Conservation (phyloP, 1,140 invertebrate genomes). For the Trissolcus basalis region DNA sequence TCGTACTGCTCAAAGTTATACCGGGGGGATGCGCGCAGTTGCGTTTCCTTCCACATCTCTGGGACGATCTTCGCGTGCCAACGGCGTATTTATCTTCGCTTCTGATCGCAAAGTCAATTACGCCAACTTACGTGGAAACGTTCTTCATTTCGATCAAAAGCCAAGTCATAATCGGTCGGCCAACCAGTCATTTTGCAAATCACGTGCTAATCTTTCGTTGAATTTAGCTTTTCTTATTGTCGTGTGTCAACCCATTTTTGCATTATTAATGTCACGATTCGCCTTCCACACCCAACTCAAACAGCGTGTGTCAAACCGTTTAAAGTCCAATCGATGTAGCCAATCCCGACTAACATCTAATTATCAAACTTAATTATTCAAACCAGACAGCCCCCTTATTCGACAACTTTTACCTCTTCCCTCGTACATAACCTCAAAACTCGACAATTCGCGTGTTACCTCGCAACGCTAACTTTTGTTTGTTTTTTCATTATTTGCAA, state of each 20-base stretch:
- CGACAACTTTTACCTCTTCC: no score
- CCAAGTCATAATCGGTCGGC: conserved; percentile 37
- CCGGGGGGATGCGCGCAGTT: conserved; percentile 42
- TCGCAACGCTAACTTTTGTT: no score
- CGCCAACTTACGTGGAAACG: conserved; percentile 49
- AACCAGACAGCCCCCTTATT: no score
- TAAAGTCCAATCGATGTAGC: conserved; percentile 20
- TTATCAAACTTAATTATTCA: conserved; percentile 6
- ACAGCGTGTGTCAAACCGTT: conserved; percentile 23
- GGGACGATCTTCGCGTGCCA: conserved; percentile 58
- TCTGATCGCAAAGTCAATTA: conserved; percentile 55
- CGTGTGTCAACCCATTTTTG: conserved; percentile 29
- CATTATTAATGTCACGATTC: conserved; percentile 58
- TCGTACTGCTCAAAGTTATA: neutral
- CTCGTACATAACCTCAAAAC: no score
- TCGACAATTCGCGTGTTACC: no score
- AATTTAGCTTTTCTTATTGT: conserved; percentile 35
- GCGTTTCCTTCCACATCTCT: conserved; percentile 42
- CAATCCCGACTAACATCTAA: neutral
- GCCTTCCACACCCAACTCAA: conserved; percentile 3
- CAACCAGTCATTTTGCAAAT: conserved; percentile 57
- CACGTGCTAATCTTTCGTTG: conserved; percentile 51
- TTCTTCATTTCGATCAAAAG: conserved; percentile 38
- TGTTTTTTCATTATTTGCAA: no score
- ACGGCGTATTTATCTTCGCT: conserved; percentile 54